A percentile compares a stretch with the other conserved stretches of the same genome.
Conservation (phyloP, 2,888 invertebrate genomes). For the Helobdella robusta region DNA sequence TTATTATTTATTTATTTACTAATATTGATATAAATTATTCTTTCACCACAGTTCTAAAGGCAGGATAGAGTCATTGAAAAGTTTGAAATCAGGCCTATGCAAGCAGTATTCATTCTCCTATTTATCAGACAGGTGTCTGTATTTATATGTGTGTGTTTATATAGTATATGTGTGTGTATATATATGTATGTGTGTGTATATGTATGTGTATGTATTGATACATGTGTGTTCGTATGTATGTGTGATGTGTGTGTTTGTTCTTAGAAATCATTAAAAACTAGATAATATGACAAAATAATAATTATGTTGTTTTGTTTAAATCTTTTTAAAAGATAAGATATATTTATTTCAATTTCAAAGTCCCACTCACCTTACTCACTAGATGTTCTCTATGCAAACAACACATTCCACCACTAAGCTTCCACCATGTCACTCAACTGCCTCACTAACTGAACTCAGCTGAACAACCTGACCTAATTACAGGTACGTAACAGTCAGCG, state of each 20-base stretch:
- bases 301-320: too few relatives aligned
- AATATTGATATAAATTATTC: neutral
- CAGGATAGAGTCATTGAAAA: slow-evolving; percentile 63
- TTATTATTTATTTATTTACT: too few relatives aligned
- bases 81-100: slow-evolving; percentile 65
- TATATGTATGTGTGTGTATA: too few relatives aligned
- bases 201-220: too few relatives aligned
- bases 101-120: slow-evolving; percentile 69
- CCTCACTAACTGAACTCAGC: too few relatives aligned
- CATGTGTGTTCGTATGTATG: too few relatives aligned
- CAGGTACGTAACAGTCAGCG: slow-evolving; percentile 58
- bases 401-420: neutral
- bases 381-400: too few relatives aligned
- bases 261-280: neutral
- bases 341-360: too few relatives aligned
- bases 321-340: too few relatives aligned
- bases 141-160: too few relatives aligned
- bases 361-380: too few relatives aligned
- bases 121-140: slow-evolving; percentile 63
- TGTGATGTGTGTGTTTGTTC: neutral
- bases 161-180: too few relatives aligned
- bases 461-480: slow-evolving; percentile 21
- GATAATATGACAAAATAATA: neutral
- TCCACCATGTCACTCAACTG: slow-evolving; percentile 2
- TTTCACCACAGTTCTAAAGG: slow-evolving; percentile 59